These are phyloP conservation scores for Vulpes vulpes DNA, from an alignment of 2,113 vertebrate species.

Conservation along the genomic window DNA sequence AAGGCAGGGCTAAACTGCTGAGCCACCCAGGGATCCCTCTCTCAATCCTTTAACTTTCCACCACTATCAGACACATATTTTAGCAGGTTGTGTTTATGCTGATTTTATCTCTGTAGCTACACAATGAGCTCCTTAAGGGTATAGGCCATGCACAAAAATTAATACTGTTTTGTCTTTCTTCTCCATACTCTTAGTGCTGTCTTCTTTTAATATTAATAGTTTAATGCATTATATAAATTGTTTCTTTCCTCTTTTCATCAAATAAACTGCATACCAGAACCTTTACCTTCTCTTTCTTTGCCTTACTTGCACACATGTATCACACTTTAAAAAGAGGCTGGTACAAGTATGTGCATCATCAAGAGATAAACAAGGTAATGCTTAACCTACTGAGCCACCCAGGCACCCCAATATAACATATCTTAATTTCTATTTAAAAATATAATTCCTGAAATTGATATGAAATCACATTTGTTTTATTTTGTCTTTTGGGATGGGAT, in stretches of 20 bases:
- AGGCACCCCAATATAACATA: neutral
- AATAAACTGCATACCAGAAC: neutral
- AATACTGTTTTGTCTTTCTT: neutral
- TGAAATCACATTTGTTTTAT: neutral
- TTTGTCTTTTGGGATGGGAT: neutral
- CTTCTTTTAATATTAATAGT: neutral
- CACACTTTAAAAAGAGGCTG: neutral
- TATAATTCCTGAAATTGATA: neutral
- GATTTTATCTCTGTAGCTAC: neutral
- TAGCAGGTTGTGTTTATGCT: neutral
- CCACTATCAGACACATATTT: neutral
- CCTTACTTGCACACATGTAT: neutral
- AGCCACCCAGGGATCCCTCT: too few relatives aligned
- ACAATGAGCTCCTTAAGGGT: neutral
- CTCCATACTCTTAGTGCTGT: neutral
- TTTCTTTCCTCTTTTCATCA: neutral
- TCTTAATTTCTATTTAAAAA: neutral
- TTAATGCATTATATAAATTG: neutral
- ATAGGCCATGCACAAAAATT: neutral
- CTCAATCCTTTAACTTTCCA: neutral
- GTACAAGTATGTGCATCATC: neutral
- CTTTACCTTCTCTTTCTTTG: neutral
- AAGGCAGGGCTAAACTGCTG: too few relatives aligned
- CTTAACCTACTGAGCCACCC: too few relatives aligned
- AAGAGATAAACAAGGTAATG: neutral